These are phyloP conservation scores for Charanyca ferruginea DNA, from an alignment of 2,888 invertebrate genomes.

Conservation along the genomic window DNA sequence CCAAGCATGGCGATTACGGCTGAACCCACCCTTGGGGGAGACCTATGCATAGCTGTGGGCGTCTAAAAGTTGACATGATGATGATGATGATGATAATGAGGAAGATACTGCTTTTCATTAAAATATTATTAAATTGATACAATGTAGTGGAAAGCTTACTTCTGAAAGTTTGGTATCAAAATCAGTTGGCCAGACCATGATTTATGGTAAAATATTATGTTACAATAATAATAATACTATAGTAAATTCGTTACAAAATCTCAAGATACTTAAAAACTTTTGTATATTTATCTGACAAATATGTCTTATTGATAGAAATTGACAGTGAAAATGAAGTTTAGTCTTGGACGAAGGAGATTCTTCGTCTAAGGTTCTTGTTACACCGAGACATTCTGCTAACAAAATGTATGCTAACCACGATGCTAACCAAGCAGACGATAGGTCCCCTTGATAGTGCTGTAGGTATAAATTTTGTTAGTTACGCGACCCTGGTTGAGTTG, in stretches of 20 bases:
- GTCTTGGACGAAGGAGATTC: not conserved
- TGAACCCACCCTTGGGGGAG: too few species aligned
- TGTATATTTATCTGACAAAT: slow-evolving; percentile 10
- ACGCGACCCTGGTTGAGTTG: too few species aligned
- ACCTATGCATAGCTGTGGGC: too few species aligned
- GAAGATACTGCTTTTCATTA: too few species aligned
- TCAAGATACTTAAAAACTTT: slow-evolving; percentile 2
- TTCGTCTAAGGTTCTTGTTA: not conserved
- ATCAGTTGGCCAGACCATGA: slow-evolving; percentile 85
- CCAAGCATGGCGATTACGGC: too few species aligned
- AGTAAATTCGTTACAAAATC: slow-evolving; percentile 27
- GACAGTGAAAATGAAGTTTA: not conserved
- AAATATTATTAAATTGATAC: not conserved
- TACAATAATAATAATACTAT: slow-evolving; percentile 21
- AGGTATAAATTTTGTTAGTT: too few species aligned
- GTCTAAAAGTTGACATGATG: too few species aligned
- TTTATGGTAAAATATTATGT: slow-evolving; percentile 50
- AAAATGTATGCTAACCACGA: too few species aligned
- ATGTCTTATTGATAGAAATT: slow-evolving; percentile 17
- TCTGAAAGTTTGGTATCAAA: slow-evolving; percentile 78
- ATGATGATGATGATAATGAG: too few species aligned
- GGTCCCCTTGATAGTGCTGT: too few species aligned
- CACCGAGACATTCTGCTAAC: too few species aligned
- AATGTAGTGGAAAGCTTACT: slow-evolving; percentile 66
- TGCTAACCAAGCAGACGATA: too few species aligned